These are phyloP conservation scores for Cydia splendana DNA, from an alignment of 1,140 invertebrate genomes.

Conservation along the genomic window DNA sequence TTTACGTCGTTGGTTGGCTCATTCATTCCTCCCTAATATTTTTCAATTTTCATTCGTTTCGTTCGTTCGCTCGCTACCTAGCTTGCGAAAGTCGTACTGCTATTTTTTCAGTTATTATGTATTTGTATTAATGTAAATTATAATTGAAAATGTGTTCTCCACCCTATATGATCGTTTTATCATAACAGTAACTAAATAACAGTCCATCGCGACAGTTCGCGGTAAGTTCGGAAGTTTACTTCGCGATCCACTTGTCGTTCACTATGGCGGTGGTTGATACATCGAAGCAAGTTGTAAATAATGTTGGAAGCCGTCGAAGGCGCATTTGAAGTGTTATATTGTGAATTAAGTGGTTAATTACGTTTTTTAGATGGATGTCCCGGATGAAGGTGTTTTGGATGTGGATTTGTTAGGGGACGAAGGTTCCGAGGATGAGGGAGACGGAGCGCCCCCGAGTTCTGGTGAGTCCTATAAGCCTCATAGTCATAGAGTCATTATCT, in stretches of 20 bases:
- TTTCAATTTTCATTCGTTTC: slow-evolving; percentile 25
- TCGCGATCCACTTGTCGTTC: slow-evolving; percentile 69
- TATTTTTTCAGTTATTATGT: slow-evolving; percentile 34
- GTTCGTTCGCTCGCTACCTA: slow-evolving; percentile 28
- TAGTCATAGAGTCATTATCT: background rate
- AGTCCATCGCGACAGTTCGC: slow-evolving; percentile 71
- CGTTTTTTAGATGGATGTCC: slow-evolving; percentile 72
- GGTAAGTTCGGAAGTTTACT: slow-evolving; percentile 69
- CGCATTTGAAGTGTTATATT: slow-evolving; percentile 33
- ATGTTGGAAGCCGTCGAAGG: slow-evolving; percentile 45
- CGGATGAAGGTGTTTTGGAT: slow-evolving; percentile 73
- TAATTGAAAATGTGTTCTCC: slow-evolving; percentile 55
- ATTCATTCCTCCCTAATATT: background rate
- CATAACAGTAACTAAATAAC: slow-evolving; percentile 55
- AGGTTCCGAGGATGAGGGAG: slow-evolving; percentile 76
- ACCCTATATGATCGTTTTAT: slow-evolving; percentile 40
- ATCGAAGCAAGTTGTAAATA: slow-evolving; percentile 55
- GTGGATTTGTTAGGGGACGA: slow-evolving; percentile 75
- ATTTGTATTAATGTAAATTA: slow-evolving; percentile 50
- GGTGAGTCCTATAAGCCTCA: slow-evolving; percentile 50
- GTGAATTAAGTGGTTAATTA: slow-evolving; percentile 33
- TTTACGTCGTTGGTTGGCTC: background rate
- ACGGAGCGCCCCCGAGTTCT: slow-evolving; percentile 73
- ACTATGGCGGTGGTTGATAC: slow-evolving; percentile 73
- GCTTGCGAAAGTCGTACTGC: slow-evolving; percentile 32